Evolutionary conservation across 2,113 vertebrate species (phyloP), one percentile per base, ranked within the genome.

Genomic region (Apistogramma diplotaenia): DNA sequence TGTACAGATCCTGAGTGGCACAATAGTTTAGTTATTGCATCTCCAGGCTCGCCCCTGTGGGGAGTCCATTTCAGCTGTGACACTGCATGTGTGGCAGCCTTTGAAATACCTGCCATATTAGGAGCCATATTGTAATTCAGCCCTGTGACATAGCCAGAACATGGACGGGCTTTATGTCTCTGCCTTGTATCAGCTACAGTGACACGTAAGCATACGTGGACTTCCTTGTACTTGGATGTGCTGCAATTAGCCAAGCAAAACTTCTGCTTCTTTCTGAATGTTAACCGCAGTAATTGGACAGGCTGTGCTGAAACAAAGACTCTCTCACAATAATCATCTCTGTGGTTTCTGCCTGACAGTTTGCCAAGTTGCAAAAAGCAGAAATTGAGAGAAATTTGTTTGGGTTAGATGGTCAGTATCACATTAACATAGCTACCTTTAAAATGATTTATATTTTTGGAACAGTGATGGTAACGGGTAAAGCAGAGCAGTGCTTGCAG

Each of bases 221-320:
- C 31, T 46, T 29, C 7, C 67, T 40, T 65, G 60, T 46, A 56
- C n/a, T 83, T 61, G 67, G 76, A 49, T 71, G 61, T 74, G 27
- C 58, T 80, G 67, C 77, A 78, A 92, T 92, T 78, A 91, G 87
- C 92, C 92, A 93, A 91, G 89, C 74, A 87, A 81, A 91, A 89
- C 76, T 61, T 55, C n/a, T 74, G 65, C 54, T 83, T 87, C 74
- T 79, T 80, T 84, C 85, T 87, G 62, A 81, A 84, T 87, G 83
- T 53, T 29, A 81, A 73, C 84, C 81, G 51, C 83, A 88, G 82
- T 78, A 76, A 90, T 58, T 82, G 87, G 89, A 61, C 88, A 89
- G 86, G 62, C 89, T n/a, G 74, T 85, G 88, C 88, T 88, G 35
- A 91, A 90, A 89, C 84, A 87, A 91, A 67, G 82, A 85, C 86